Conservation (phyloP, 2,113 vertebrate species). For the Trematocara zebra region DNA sequence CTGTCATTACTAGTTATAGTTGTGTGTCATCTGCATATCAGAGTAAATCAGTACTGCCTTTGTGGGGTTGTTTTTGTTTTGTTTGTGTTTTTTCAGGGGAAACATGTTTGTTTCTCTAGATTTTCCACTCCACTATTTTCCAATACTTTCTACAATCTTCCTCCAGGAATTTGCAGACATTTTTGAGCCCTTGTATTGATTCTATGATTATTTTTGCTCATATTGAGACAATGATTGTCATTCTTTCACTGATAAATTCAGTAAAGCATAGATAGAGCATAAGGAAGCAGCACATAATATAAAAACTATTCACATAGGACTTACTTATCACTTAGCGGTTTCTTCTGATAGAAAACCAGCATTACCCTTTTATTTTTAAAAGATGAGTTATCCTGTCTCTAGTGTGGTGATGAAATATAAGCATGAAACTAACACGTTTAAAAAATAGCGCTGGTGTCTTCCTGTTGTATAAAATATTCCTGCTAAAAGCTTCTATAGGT, state of each 20-base stretch:
- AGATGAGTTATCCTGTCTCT: neutral
- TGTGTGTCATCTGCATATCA: neutral
- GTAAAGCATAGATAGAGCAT: neutral
- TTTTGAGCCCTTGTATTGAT: neutral
- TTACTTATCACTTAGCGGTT: neutral
- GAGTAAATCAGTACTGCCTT: accelerated
- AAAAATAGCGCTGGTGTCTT: neutral
- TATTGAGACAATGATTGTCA: neutral
- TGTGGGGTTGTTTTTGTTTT: neutral
- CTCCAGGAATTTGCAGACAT: neutral
- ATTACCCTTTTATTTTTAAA: neutral
- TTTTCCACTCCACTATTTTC: accelerated
- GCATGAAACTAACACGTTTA: neutral
- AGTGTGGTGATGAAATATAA: neutral
- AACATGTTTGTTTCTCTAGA: neutral
- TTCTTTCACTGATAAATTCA: neutral
- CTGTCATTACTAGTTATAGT: neutral
- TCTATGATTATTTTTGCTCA: accelerated
- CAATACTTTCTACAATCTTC: neutral
- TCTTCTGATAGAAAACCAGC: neutral
- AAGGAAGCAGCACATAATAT: neutral
- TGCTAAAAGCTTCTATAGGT: neutral
- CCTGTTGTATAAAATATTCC: neutral
- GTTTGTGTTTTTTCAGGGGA: neutral
- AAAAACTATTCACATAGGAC: neutral